These are phyloP conservation scores for Euclidia mi DNA, from an alignment of 2,888 invertebrate species.

Conservation along the genomic window DNA sequence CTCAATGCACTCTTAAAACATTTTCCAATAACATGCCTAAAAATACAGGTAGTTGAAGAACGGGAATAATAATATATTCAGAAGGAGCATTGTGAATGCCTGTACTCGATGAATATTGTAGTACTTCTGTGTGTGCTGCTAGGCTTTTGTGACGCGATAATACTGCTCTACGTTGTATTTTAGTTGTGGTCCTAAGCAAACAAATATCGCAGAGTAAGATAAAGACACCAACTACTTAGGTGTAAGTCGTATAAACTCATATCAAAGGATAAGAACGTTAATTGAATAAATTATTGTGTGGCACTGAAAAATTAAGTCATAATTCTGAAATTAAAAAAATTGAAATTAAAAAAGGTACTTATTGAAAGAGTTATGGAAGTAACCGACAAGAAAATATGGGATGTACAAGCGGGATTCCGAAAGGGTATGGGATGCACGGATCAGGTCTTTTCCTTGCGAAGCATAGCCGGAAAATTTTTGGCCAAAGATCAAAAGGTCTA, in stretches of 20 bases:
- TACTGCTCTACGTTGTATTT: slow-evolving; percentile 39
- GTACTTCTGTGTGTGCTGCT: slow-evolving; percentile 17
- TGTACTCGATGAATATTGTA: slow-evolving; percentile 15
- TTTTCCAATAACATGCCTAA: no score
- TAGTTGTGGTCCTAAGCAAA: slow-evolving; percentile 54
- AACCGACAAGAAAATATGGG: no score
- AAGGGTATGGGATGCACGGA: no score
- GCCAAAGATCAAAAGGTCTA: no score
- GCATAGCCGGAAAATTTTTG: no score
- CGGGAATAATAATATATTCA: background rate
- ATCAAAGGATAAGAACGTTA: slow-evolving; percentile 44
- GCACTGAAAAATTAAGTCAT: no score
- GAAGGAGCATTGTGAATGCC: background rate
- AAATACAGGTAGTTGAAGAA: background rate
- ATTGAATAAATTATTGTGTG: slow-evolving; percentile 48
- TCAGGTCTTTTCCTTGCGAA: no score
- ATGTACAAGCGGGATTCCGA: no score
- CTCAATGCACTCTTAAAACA: no score
- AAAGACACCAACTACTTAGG: slow-evolving; percentile 46
- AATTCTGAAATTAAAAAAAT: no score
- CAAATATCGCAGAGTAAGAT: slow-evolving; percentile 34
- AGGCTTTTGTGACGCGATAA: slow-evolving; percentile 30
- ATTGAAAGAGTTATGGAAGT: no score
- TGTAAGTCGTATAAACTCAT: slow-evolving; percentile 40
- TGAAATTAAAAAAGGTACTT: no score